Conservation (phyloP, 2,888 invertebrate genomes). For the Apotomis capreana region DNA sequence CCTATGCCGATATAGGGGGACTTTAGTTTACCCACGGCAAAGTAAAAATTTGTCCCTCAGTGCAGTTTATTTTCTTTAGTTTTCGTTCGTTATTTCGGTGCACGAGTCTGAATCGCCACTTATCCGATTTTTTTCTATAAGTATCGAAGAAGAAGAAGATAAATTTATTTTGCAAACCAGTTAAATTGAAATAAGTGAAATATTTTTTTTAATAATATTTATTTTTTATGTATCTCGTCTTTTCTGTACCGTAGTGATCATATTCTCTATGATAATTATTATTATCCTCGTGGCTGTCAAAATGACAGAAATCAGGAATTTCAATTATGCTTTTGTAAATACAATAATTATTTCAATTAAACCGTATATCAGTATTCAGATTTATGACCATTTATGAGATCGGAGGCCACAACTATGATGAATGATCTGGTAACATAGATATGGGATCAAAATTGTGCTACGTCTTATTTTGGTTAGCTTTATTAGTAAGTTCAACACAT, state of each 20-base stretch:
- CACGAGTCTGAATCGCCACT: too few species aligned
- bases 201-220: too few species aligned
- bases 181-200: too few species aligned
- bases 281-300: not conserved
- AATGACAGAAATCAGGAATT: conserved; percentile 10
- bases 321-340: not conserved
- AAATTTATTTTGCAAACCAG: too few species aligned
- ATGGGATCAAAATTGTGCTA: conserved; percentile 55
- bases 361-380: not conserved
- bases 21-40: too few species aligned
- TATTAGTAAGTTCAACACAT: conserved; percentile 55
- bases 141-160: too few species aligned
- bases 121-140: too few species aligned
- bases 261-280: not conserved
- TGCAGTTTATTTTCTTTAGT: too few species aligned
- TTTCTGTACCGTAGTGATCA: not conserved
- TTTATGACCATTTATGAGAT: conserved; percentile 1
- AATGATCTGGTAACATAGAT: conserved; percentile 46
- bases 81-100: too few species aligned
- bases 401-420: conserved; percentile 50
- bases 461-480: conserved; percentile 59
- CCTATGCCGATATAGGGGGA: too few species aligned
- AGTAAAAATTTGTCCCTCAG: too few species aligned
- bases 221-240: too few species aligned
- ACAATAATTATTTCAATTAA: not conserved